phyloP scores from a whole-genome alignment of 2,797 vertebrate species.

The Okamejei kenojei region DNA sequence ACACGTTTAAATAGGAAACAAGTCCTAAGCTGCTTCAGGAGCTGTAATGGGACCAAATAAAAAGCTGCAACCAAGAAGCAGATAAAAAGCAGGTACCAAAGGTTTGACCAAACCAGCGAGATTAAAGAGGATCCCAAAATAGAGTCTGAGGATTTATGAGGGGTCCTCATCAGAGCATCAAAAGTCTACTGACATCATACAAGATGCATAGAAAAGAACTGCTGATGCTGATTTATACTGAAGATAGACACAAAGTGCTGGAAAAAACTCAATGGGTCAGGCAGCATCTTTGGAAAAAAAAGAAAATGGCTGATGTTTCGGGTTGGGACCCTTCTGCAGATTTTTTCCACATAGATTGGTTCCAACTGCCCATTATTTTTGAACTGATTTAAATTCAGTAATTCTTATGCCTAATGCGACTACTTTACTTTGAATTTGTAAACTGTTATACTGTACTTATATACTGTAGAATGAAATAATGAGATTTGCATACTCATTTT shows the following conservation, averaged over 20 bases:
- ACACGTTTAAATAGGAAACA: neutral
- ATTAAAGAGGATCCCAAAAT: neutral
- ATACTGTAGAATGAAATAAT: neutral
- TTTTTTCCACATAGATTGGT: neutral
- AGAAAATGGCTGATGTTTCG: no score
- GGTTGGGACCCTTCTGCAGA: no score
- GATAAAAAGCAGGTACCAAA: neutral
- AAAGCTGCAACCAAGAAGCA: neutral
- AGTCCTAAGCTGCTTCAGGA: neutral
- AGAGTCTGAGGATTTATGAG: neutral
- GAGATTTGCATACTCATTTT: neutral
- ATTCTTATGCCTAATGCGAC: neutral
- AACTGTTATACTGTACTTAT: neutral
- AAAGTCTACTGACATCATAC: neutral
- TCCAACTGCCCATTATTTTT: neutral
- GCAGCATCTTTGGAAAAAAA: no score
- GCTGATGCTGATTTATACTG: no score
- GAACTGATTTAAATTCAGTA: neutral
- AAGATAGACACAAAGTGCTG: no score
- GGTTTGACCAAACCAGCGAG: no score
- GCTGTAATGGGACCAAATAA: neutral
- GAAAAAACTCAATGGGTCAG: no score
- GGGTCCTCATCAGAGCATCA: neutral
- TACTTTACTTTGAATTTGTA: neutral
- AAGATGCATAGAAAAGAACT: no score